Percentiles rank a stretch among this genome's conserved stretches.
These are phyloP conservation scores for Alligator sinensis DNA, from an alignment of 2,113 vertebrate genomes.

Conservation along the genomic window DNA sequence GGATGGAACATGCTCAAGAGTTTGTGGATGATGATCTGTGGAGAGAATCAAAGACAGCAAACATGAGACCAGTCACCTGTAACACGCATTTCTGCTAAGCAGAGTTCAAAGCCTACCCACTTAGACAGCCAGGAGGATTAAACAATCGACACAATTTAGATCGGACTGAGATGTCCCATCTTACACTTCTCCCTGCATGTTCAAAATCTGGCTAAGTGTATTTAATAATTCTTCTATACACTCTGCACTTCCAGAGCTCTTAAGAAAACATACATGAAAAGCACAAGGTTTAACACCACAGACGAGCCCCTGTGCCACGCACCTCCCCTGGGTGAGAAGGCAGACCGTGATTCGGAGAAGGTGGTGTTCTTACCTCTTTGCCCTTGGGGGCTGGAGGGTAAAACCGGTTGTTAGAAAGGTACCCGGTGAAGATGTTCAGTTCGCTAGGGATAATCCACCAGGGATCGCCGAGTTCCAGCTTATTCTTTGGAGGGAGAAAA, in stretches of 20 bases:
- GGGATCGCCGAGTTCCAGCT: conserved; percentile 84
- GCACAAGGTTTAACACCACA: neutral
- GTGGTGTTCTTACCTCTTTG: conserved; percentile 87
- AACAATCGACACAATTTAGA: neutral
- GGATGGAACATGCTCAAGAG: conserved; percentile 96
- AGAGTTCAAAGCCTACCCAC: neutral
- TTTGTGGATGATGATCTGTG: conserved; percentile 89
- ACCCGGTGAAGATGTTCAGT: conserved; percentile 94
- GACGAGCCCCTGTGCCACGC: neutral
- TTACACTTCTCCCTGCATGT: neutral
- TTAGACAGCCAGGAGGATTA: neutral
- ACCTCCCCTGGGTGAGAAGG: neutral
- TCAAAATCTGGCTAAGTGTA: neutral
- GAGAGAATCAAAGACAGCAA: neutral
- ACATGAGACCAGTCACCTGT: neutral
- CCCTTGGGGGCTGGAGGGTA: conserved; percentile 91
- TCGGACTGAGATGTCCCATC: neutral
- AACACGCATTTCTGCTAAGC: neutral
- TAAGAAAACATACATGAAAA: neutral
- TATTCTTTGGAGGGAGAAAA: conserved; percentile 90
- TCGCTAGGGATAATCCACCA: conserved; percentile 98
- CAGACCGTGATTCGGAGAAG: accelerated
- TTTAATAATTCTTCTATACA: neutral
- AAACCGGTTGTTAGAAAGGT: conserved; percentile 95
- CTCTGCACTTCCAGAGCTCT: neutral